Conservation (phyloP, 2,113 vertebrate species). For the Nothobranchius kuhntae region DNA sequence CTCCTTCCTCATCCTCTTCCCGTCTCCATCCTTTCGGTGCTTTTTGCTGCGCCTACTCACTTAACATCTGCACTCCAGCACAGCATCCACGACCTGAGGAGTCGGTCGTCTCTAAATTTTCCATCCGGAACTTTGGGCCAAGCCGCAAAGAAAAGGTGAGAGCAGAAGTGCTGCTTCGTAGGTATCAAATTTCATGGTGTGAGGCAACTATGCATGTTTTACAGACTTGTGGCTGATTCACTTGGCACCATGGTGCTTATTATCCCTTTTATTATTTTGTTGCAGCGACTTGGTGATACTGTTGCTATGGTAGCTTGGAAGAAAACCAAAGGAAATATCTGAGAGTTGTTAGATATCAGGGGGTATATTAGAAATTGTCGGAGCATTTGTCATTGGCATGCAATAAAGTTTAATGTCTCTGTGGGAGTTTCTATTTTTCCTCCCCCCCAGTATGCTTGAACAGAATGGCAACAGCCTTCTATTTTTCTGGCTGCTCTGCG, state of each 20-base stretch:
- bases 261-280: slow-evolving; percentile 22
- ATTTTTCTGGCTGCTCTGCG: slow-evolving; percentile 13
- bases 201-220: slow-evolving; percentile 33
- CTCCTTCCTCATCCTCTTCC: slow-evolving; percentile 11
- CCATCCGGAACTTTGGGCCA: slow-evolving; percentile 41
- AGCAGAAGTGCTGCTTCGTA: slow-evolving; percentile 23
- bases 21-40: slow-evolving; percentile 27
- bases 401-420: slow-evolving; percentile 61
- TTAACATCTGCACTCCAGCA: slow-evolving; percentile 29
- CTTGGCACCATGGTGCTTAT: slow-evolving; percentile 16
- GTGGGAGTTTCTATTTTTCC: slow-evolving; percentile 19
- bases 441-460: neutral
- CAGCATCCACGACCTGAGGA: slow-evolving; percentile 50
- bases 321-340: slow-evolving; percentile 1
- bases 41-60: slow-evolving; percentile 31
- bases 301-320: slow-evolving; percentile 52
- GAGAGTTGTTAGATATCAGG: slow-evolving; percentile 31
- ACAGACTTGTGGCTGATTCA: slow-evolving; percentile 31
- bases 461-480: neutral
- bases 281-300: slow-evolving; percentile 15
- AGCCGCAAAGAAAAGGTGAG: slow-evolving; percentile 51
- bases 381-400: slow-evolving; percentile 33
- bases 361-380: slow-evolving; percentile 30
- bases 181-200: slow-evolving; percentile 19
- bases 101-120: slow-evolving; percentile 32